These are phyloP conservation scores for Amblyopsis hoosieri DNA, from an alignment of 2,797 vertebrate species.

Conservation along the genomic window DNA sequence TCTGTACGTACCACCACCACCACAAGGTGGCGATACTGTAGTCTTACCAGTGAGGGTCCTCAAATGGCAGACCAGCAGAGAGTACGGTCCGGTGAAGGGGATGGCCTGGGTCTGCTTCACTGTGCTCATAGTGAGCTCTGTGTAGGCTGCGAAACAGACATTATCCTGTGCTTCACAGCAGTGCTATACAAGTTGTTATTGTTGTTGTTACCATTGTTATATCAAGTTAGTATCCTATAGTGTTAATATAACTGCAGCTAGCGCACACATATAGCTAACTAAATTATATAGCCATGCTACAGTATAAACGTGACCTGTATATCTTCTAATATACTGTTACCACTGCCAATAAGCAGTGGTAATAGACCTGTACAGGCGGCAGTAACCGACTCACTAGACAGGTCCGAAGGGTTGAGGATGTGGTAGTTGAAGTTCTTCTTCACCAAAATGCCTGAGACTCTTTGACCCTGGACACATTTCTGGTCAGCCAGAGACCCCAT, in stretches of 20 bases:
- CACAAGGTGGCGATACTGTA: too few species aligned
- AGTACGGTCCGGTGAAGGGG: constrained; percentile 91
- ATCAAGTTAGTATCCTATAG: too few species aligned
- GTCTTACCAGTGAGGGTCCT: constrained; percentile 87
- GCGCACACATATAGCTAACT: too few species aligned
- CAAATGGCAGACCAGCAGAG: constrained; percentile 87
- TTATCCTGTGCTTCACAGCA: too few species aligned
- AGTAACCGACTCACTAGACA: constrained; percentile 85
- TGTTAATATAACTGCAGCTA: too few species aligned
- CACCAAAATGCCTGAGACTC: constrained; percentile 94
- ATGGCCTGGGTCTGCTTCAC: constrained; percentile 95
- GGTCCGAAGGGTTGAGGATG: constrained; percentile 92
- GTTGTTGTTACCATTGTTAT: too few species aligned
- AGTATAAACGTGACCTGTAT: too few species aligned
- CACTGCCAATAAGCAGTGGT: too few species aligned
- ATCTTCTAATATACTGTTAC: too few species aligned
- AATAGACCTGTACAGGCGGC: not conserved
- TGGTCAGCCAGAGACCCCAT: constrained; percentile 96
- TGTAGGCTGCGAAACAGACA: constrained; percentile 82
- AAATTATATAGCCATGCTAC: too few species aligned
- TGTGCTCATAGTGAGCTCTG: constrained; percentile 93
- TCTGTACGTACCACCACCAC: not conserved
- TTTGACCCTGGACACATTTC: constrained; percentile 90
- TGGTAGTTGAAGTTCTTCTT: constrained; percentile 99
- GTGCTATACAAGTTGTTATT: too few species aligned